These are phyloP conservation scores for Drosophila acutilabella DNA, from an alignment of 2,888 invertebrate species.

Conservation along the genomic window DNA sequence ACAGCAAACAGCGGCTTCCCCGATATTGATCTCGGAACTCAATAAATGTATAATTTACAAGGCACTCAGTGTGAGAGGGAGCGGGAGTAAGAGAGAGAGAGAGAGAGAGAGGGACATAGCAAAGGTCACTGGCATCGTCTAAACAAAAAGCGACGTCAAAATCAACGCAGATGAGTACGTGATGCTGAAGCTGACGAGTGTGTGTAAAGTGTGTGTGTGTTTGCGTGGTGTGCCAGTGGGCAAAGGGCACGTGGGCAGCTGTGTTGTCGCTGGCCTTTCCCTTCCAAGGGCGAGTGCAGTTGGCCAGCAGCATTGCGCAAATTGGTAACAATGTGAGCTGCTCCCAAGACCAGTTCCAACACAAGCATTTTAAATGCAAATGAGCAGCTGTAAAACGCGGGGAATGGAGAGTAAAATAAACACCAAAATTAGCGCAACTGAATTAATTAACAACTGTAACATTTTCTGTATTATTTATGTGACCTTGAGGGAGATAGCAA, in stretches of 20 bases:
- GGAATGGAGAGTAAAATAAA: conserved; percentile 17
- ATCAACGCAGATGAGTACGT: conserved; percentile 43
- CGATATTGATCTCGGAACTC: conserved; percentile 59
- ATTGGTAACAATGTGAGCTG: conserved; percentile 33
- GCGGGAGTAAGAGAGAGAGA: no score
- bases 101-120: conserved; percentile 5
- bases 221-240: conserved; percentile 34
- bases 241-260: conserved; percentile 47
- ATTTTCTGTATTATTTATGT: conserved; percentile 60
- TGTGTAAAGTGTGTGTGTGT: background rate
- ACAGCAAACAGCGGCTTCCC: conserved; percentile 56
- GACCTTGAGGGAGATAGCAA: conserved; percentile 68
- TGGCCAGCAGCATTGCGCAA: conserved; percentile 65
- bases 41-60: conserved; percentile 55
- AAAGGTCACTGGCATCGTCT: conserved; percentile 76
- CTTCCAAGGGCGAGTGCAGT: conserved; percentile 52
- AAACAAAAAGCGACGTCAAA: conserved; percentile 29
- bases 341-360: conserved; percentile 38
- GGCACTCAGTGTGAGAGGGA: conserved; percentile 18
- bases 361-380: conserved; percentile 59
- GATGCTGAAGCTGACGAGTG: conserved; percentile 36
- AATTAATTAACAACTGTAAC: conserved; percentile 75
- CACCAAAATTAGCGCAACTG: conserved; percentile 75
- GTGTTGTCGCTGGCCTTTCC: conserved; percentile 41
- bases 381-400: conserved; percentile 47